Evolutionary conservation across 2,888 invertebrate species (phyloP), one percentile per base, ranked within the genome.

Genomic region (Acronicta aceris): DNA sequence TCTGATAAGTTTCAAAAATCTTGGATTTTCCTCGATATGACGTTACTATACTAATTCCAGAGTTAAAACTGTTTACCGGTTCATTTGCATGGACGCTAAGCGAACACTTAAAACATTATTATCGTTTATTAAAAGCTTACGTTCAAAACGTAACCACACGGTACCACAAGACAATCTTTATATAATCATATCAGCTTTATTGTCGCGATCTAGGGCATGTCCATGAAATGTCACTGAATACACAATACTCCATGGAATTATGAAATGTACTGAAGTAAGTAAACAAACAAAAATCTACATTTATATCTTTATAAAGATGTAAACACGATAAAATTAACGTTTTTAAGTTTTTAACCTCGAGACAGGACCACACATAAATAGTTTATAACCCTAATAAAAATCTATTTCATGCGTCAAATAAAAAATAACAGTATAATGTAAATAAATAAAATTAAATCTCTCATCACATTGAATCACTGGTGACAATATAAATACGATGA

Each of bases 181-280:
- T 17, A 25, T 57, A 58, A 58, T 42, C 36, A 59, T 40, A 38
- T 43, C 48, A 46, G 41, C 53, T 49, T 71, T 71, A 71, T 71
- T 71, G 71, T 74, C 71, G n/a, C n/a, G 41, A 74, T 64, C 49
- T 53, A 59, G 63, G 69, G 51, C 57, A 55, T 56, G 46, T 17
- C 27, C n/a, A 74, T 57, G 36, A 42, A 57, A 64, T 43, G 13
- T 67, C 38, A 47, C 49, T 33, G 59, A 40, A 36, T 51, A 54
- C 41, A 49, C 41, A 49, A 47, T 21, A 57, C 17, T 54, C 48
- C 48, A 46, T 27, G 49, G 41, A 41, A 49, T 57, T 53, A 15
- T 54, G 52, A 53, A 50, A 30, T 9, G 30, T 27, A 27, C 30
- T 33, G 5, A 46, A n/a, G 0, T 42, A 36, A 1, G 47, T 10